Percentiles rank a stretch among this genome's conserved stretches.
phyloP scores from a whole-genome alignment of 2,888 invertebrate species.

The Junonia oenone region DNA sequence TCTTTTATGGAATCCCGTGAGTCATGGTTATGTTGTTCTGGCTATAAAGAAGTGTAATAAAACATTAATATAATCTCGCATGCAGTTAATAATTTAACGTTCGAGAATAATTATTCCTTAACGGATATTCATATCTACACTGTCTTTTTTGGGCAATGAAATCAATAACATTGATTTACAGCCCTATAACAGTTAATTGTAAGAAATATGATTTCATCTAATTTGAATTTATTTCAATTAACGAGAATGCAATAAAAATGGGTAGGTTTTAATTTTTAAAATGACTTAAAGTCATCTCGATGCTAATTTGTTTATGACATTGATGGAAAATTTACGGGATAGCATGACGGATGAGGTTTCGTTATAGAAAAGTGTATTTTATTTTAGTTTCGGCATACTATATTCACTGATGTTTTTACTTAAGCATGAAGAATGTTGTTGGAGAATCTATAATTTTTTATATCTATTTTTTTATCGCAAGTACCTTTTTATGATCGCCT shows the following conservation, averaged over 20 bases:
- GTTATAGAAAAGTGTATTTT: no score
- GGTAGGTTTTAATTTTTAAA: neutral
- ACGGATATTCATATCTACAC: neutral
- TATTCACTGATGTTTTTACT: no score
- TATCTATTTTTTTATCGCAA: no score
- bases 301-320: neutral
- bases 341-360: no score
- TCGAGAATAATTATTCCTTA: slow-evolving; percentile 18
- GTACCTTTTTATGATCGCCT: no score
- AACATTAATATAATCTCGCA: slow-evolving; percentile 17
- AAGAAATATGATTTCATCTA: neutral
- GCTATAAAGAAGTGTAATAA: slow-evolving; percentile 18
- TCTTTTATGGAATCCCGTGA: slow-evolving; percentile 17
- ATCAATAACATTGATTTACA: slow-evolving; percentile 1
- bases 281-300: neutral
- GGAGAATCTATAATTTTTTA: no score
- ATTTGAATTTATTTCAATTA: neutral
- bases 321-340: no score
- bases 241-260: neutral
- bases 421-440: no score
- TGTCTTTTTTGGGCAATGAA: slow-evolving; percentile 5
- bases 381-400: no score
- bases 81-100: slow-evolving; percentile 14
- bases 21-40: slow-evolving; percentile 17
- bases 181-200: neutral